These are phyloP conservation scores for Xestia c-nigrum DNA, from an alignment of 2,888 invertebrate genomes.

Conservation along the genomic window DNA sequence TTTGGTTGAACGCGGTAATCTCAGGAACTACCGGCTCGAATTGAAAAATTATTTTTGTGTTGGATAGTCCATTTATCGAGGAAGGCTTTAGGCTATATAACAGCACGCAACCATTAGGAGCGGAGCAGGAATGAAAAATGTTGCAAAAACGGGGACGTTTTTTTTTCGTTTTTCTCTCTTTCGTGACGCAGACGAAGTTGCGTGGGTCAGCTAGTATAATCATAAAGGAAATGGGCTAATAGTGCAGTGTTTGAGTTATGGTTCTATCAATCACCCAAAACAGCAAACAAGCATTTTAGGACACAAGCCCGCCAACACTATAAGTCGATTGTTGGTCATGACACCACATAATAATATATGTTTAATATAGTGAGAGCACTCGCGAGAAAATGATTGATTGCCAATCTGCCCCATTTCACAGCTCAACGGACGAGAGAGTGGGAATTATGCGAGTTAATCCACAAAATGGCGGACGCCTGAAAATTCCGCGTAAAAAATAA, in stretches of 20 bases:
- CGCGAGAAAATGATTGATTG: conserved; percentile 69
- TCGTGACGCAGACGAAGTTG: too few relatives aligned
- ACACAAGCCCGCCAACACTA: neutral
- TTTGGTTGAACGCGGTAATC: too few relatives aligned
- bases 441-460: conserved; percentile 55
- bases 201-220: too few relatives aligned
- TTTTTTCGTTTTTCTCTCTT: too few relatives aligned
- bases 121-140: too few relatives aligned
- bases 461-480: conserved; percentile 43
- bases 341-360: conserved; percentile 13
- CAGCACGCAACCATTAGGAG: too few relatives aligned
- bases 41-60: too few relatives aligned
- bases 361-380: conserved; percentile 21
- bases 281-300: neutral
- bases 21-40: too few relatives aligned
- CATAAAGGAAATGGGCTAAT: neutral
- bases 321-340: conserved; percentile 11
- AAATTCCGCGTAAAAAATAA: conserved; percentile 25
- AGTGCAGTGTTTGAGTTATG: neutral
- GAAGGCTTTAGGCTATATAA: too few relatives aligned
- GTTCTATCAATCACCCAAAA: conserved; percentile 8
- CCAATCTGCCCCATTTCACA: conserved; percentile 59
- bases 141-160: too few relatives aligned
- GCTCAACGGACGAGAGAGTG: conserved; percentile 52
- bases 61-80: too few relatives aligned